Evolutionary conservation across 1,140 invertebrate species (phyloP), one percentile per base, ranked within the genome.

Genomic region (Hycleus phaleratus): DNA sequence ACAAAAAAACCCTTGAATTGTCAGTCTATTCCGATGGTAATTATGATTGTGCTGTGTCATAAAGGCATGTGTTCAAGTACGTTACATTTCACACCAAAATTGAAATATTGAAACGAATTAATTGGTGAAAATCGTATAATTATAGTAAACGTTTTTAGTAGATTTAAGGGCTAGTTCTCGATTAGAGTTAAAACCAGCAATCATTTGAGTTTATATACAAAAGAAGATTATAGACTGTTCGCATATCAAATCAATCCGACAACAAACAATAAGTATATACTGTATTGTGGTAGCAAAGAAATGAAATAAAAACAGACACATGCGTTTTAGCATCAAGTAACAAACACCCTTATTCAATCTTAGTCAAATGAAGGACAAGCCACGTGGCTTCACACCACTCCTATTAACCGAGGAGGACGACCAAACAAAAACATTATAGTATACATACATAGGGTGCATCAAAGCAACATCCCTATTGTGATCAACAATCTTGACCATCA

Each of bases 1-100:
- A 58, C 32, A 45, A 60, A 59, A 70, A 70, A 68, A 63, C 67
- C 60, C 64, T 67, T 59, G 62, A 70, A 70, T 68, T 67, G 68
- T 68, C 68, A 70, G 65, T 68, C 66, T 67, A 70, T 67, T 70
- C 61, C 62, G 58, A 53, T 66, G 32, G 63, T 70, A 70, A 70
- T 68, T 70, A 67, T 62, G 62, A 68, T 67, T 67, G 60, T 59
- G 51, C 51, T 46, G 46, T 53, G 43, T 53, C 43, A 53, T 32
- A 45, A 53, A 11, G 51, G 46, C 51, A 53, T 53, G 51, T 53
- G 32, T 32, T 32, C 4, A 32, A 32, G 32, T 5, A 7, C 7
- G 32, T 32, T 42, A 11, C 9, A 1, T 6, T 42, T 42, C 40
- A 42, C 40, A 11, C 40, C 40, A 4, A n/a, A 42, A 10, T 7